Percentiles rank a stretch among this genome's conserved stretches.
These are phyloP conservation scores for Dreissena polymorpha DNA, from an alignment of 1,140 invertebrate genomes.

Conservation along the genomic window DNA sequence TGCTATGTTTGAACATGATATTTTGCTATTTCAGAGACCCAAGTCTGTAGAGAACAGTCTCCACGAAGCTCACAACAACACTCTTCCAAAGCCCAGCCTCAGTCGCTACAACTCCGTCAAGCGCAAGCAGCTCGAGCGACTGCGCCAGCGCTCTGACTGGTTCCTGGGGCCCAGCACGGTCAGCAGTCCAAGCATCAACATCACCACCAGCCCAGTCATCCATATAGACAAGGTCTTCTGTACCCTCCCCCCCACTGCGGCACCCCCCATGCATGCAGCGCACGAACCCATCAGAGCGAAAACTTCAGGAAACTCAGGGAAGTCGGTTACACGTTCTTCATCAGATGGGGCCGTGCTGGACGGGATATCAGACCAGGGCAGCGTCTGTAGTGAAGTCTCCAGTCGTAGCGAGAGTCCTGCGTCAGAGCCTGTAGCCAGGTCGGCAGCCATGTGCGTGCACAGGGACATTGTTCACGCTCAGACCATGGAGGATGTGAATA, in stretches of 20 bases:
- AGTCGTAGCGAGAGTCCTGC: conserved; percentile 75
- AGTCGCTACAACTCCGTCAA: conserved; percentile 77
- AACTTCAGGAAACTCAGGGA: conserved; percentile 65
- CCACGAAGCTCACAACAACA: conserved; percentile 67
- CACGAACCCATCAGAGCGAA: conserved; percentile 61
- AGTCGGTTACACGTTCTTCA: conserved; percentile 73
- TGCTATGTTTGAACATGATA: too few relatives aligned
- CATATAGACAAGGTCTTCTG: conserved; percentile 32
- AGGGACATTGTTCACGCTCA: conserved; percentile 75
- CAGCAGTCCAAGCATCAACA: conserved; percentile 52
- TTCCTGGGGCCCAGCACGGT: conserved; percentile 73
- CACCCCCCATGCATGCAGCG: conserved; percentile 42
- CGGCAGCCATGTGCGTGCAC: conserved; percentile 60
- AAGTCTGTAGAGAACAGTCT: conserved; percentile 76
- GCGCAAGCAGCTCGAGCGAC: conserved; percentile 74
- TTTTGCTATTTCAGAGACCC: conserved; percentile 68
- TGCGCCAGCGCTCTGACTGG: conserved; percentile 77
- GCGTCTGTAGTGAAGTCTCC: conserved; percentile 74
- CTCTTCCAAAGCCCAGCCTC: conserved; percentile 68
- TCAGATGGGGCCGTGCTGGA: conserved; percentile 75
- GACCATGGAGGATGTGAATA: conserved; percentile 63
- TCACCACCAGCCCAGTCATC: conserved; percentile 57
- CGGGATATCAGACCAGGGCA: conserved; percentile 72
- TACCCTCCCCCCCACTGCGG: conserved; percentile 32
- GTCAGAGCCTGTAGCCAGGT: conserved; percentile 70